Conservation (phyloP, 2,113 vertebrate species). For the Lasiurus borealis region DNA sequence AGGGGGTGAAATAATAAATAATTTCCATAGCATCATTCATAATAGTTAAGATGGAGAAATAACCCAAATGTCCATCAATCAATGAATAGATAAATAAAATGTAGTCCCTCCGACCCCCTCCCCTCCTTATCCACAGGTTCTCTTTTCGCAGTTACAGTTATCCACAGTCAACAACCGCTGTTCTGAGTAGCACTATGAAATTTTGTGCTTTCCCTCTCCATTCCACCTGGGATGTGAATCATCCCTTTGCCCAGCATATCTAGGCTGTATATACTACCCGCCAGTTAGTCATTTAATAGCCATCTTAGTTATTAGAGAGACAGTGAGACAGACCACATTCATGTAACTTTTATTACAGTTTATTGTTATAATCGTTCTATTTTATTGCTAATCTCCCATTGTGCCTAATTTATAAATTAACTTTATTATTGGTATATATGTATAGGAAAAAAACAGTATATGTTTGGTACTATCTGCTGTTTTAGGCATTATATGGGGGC, state of each 20-base stretch:
- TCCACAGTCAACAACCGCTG: not conserved
- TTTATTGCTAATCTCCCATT: not conserved
- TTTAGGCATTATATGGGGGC: not conserved
- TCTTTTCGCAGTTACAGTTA: not conserved
- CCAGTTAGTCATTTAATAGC: not conserved
- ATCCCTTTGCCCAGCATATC: not conserved
- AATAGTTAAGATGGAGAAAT: conserved; percentile 18
- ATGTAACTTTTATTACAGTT: not conserved
- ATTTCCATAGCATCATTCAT: not conserved
- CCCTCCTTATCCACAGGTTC: not conserved
- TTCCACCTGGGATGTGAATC: not conserved
- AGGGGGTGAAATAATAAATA: not conserved
- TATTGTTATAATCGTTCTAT: not conserved
- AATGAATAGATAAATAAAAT: conserved; percentile 12
- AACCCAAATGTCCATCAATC: not conserved
- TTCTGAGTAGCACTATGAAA: not conserved
- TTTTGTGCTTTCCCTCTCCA: not conserved
- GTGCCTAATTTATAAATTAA: not conserved
- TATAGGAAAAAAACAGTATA: not conserved
- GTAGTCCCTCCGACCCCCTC: not conserved
- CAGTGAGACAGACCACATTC: not conserved
- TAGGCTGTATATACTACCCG: not conserved
- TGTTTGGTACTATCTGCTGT: not conserved
- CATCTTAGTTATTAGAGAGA: not conserved
- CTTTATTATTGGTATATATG: not conserved